phyloP scores from a whole-genome alignment of 2,888 invertebrate genomes.

The Volucella inanis region DNA sequence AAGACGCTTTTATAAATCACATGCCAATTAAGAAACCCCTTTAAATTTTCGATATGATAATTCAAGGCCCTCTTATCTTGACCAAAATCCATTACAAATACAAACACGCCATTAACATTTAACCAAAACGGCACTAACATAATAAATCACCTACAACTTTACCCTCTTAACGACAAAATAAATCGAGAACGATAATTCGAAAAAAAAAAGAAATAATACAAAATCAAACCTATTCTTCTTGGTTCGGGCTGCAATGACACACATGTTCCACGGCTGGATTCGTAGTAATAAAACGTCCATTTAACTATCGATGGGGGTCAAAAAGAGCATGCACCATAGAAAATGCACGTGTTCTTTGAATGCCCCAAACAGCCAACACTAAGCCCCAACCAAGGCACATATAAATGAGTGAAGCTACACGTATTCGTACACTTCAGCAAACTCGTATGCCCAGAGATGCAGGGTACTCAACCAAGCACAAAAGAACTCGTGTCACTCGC shows the following conservation, averaged over 20 bases:
- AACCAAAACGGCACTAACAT: constrained; percentile 31
- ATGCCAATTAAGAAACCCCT: constrained; percentile 58
- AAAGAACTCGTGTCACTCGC: constrained; percentile 74
- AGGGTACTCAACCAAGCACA: constrained; percentile 40
- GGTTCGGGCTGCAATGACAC: constrained; percentile 53
- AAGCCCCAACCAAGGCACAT: not conserved
- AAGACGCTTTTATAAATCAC: constrained; percentile 9
- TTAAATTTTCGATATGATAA: constrained; percentile 52
- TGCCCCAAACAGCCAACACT: constrained; percentile 24
- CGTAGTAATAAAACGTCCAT: constrained; percentile 61
- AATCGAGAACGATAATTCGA: constrained; percentile 1
- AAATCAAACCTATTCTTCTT: not conserved
- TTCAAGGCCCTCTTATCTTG: constrained; percentile 53
- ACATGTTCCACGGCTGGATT: constrained; percentile 67
- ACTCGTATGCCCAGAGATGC: constrained; percentile 33
- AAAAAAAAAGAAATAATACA: constrained; percentile 10
- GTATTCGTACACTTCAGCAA: constrained; percentile 27
- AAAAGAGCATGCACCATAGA: constrained; percentile 69
- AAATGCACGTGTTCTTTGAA: constrained; percentile 73
- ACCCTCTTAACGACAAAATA: constrained; percentile 26
- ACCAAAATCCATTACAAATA: constrained; percentile 41
- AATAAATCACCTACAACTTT: constrained; percentile 58
- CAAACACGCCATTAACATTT: constrained; percentile 36
- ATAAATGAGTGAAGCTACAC: constrained; percentile 57
- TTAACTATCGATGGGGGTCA: constrained; percentile 74